Evolutionary conservation across 2,888 invertebrate species (phyloP), one percentile per base, ranked within the genome.

Genomic region (Idaea straminata): DNA sequence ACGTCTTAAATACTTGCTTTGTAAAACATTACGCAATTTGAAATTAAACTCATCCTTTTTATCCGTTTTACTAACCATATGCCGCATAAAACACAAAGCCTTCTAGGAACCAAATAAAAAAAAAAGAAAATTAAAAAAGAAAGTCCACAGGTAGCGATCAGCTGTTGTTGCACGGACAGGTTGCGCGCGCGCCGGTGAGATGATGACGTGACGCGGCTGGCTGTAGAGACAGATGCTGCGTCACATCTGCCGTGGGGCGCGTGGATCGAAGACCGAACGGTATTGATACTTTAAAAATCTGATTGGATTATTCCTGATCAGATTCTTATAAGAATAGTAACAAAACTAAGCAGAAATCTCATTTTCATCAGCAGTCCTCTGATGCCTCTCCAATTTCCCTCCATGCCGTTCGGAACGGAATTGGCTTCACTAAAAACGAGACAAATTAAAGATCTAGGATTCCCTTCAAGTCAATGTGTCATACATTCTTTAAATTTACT

Each of bases 241-340:
- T 61, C 59, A 83, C 92, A 92, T 87, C 91, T 92, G 92, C 91
- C 87, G 82, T 74, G 85, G 89, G 89, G 80, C 80, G 61, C 5
- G 38, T 57, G 35, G 2, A 15, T 57, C 57, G 5, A 36, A 47
- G 66, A 47, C 5, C 0, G 6, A 69, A 1, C 25, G 13, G 15
- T 80, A 71, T 89, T 88, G 88, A 78, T 88, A 83, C 81, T 85
- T 82, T 70, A 36, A 16, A 38, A 13, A 4, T 69, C 72, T 67
- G 62, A 67, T 69, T 70, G 7, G 68, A 69, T 38, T 7, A 4
- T 36, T 36, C 66, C 35, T 59, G 36, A 63, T 62, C 34, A 38
- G 59, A 38, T 61, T 63, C 47, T 7, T 7, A 47, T 47, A 47
- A 47, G 47, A 47, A 47, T 47, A 47, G 10, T 10, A 3, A 10